These are phyloP conservation scores for Neoitamus cyanurus DNA, from an alignment of 2,888 invertebrate genomes.

Conservation along the genomic window DNA sequence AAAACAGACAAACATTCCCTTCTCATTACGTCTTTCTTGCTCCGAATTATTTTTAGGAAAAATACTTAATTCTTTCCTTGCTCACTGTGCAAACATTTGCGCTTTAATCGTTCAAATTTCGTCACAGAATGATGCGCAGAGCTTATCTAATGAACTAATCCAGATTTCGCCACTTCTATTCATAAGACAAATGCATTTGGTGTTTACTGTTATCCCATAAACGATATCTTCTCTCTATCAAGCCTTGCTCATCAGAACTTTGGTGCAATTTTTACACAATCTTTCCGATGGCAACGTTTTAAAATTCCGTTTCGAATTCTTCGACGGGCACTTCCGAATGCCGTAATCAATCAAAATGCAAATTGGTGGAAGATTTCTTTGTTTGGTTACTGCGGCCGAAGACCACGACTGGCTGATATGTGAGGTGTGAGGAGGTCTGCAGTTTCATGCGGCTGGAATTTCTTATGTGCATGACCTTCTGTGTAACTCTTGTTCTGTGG, in stretches of 20 bases:
- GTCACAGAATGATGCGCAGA: not conserved
- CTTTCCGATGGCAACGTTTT: not conserved
- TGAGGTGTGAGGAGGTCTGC: not conserved
- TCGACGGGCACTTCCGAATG: not conserved
- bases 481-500: not conserved
- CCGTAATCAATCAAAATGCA: not conserved
- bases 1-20: not conserved
- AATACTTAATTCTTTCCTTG: not conserved
- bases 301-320: not conserved
- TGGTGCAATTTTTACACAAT: not conserved
- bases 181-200: not conserved
- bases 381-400: not conserved
- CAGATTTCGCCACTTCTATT: not conserved
- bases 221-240: not conserved
- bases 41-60: not conserved
- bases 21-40: not conserved
- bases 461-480: not conserved
- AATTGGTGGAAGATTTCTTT: not conserved
- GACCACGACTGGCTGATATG: not conserved
- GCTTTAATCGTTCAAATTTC: not conserved
- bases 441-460: not conserved
- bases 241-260: not conserved
- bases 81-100: not conserved
- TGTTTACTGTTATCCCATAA: not conserved
- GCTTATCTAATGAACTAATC: not conserved